phyloP scores from a whole-genome alignment of 2,797 vertebrate species.

The Cichlasoma orientale region DNA sequence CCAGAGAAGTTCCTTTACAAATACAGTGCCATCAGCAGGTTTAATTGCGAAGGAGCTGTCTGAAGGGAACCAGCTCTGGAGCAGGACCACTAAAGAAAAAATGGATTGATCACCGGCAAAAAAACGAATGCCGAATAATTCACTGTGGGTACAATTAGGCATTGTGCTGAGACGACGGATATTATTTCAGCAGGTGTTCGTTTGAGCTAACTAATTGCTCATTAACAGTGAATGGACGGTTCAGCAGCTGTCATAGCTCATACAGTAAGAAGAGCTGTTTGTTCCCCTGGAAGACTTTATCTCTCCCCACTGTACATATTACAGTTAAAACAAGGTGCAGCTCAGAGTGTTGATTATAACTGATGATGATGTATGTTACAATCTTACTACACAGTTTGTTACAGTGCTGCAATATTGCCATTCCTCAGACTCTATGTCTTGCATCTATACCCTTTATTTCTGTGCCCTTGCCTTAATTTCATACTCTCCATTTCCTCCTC shows the following conservation, averaged over 20 bases:
- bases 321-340: slow-evolving; percentile 20
- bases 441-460: slow-evolving; percentile 15
- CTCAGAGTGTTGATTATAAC: slow-evolving; percentile 34
- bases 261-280: slow-evolving; percentile 18
- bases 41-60: slow-evolving; percentile 23
- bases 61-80: background rate
- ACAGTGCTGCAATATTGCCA: background rate
- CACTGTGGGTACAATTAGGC: slow-evolving; percentile 31
- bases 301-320: background rate
- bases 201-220: slow-evolving; percentile 39
- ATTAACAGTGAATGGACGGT: slow-evolving; percentile 11
- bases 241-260: slow-evolving; percentile 18
- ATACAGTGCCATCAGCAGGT: slow-evolving; percentile 17
- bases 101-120: slow-evolving; percentile 30
- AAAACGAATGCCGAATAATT: slow-evolving; percentile 26
- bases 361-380: background rate
- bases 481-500: background rate
- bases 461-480: slow-evolving; percentile 6
- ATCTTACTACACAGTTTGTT: background rate
- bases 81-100: slow-evolving; percentile 1
- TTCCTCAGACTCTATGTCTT: background rate
- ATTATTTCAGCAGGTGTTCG: slow-evolving; percentile 41
- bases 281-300: slow-evolving; percentile 9
- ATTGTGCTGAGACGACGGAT: slow-evolving; percentile 32
- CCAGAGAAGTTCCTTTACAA: slow-evolving; percentile 19